Base-by-base conservation (phyloP, 2,888 invertebrate genomes). In the Dioctria linearis region DNA sequence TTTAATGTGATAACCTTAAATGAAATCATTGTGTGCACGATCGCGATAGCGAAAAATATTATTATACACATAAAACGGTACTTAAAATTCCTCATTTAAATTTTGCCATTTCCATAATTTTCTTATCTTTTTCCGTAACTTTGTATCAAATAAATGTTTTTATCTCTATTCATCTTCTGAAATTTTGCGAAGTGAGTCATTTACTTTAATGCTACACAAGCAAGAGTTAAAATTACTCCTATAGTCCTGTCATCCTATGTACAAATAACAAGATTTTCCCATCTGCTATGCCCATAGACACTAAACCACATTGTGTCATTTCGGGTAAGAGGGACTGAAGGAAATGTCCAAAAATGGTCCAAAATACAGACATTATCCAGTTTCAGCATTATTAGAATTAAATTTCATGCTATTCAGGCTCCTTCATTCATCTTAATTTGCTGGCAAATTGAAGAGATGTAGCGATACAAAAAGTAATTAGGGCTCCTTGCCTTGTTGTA, bases 321-420 rank as follows among this genome's bases (percentile, higher is more conserved):
- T 46, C 25, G 49, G 49, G 49, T 46, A 46, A 46, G 49, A n/a
- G 11, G 25, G 40, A 65, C 65, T 2, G 11, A 40, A 4, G 42
- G 40, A 40, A 65, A n/a, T 42, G 11, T 9, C 6, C 40, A 40
- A 13, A 69, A 51, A n/a, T 37, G 25, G 49, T 37, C 69, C 49
- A 51, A 69, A 69, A 69, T 67, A 51, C 51, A 69, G 54, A 49
- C 51, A 69, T 46, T 67, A 67, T 51, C 69, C 11, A 25, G 51
- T 51, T 51, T 69, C 39, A 51, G 69, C 39, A 51, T 69, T 69
- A 69, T 69, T 69, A 49, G 51, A 69, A 54, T 54, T 69, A 69
- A 49, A 51, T 69, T 69, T 39, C 25, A 39, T 54, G 69, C n/a
- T n/a, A 51, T 69, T 69, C 51, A 43, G 25, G 69, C 39, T 39